Percentiles rank a stretch among this genome's conserved stretches.
Evolutionary conservation across 2,797 vertebrate species (phyloP).

Genomic region (Buphagus erythrorhynchus): DNA sequence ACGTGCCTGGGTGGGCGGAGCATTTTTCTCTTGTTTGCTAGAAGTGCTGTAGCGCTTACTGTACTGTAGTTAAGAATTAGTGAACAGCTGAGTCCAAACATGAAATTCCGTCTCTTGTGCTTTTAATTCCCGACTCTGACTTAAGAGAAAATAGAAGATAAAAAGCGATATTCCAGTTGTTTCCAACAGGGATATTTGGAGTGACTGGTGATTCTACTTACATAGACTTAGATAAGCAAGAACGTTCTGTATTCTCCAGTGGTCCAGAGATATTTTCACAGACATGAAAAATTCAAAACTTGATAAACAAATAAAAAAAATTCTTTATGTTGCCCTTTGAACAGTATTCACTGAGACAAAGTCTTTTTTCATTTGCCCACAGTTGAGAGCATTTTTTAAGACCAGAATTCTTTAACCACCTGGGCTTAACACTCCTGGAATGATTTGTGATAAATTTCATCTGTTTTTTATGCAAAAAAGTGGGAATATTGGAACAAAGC

Average conservation of each 20-base stretch:
- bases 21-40: no score
- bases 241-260: neutral
- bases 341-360: neutral
- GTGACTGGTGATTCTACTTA: neutral
- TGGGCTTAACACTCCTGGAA: neutral
- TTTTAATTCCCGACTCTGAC: no score
- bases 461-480: constrained; percentile 3
- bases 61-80: no score
- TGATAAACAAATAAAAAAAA: neutral
- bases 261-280: neutral
- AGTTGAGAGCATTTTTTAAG: neutral
- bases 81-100: no score
- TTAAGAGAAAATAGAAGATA: no score
- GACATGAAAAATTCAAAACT: neutral
- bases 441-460: constrained; percentile 17
- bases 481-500: constrained; percentile 2
- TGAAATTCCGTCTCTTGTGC: no score
- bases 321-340: neutral
- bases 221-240: neutral
- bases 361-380: neutral
- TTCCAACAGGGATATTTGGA: neutral
- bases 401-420: neutral
- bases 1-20: no score
- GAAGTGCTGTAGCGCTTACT: no score
- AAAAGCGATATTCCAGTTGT: neutral